Evolutionary conservation across 2,888 invertebrate genomes (phyloP).

Genomic region (Nomada ruficornis): DNA sequence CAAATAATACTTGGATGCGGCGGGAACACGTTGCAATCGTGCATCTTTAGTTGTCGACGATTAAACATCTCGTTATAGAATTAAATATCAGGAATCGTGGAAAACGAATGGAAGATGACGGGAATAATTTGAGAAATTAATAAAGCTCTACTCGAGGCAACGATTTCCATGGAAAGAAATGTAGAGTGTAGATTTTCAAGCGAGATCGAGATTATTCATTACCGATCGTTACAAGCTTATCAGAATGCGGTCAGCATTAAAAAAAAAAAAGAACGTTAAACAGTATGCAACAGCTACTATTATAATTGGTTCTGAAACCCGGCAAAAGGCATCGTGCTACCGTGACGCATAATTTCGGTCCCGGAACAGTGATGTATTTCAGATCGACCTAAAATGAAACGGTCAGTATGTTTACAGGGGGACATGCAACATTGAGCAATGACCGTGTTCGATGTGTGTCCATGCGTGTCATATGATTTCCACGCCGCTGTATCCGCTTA

Average conservation of each 20-base stretch:
- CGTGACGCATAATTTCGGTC: neutral
- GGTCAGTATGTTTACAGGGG: conserved; percentile 46
- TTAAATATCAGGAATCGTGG: neutral
- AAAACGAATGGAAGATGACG: too few species aligned
- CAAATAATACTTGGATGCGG: conserved; percentile 39
- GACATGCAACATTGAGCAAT: conserved; percentile 76
- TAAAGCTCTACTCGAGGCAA: too few species aligned
- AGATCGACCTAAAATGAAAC: conserved; percentile 27
- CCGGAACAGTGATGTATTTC: too few species aligned
- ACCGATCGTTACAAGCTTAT: neutral
- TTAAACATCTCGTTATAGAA: neutral
- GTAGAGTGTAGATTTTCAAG: neutral
- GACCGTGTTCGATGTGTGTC: conserved; percentile 74
- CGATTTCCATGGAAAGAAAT: too few species aligned
- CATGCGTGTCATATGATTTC: conserved; percentile 76
- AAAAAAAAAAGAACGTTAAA: neutral
- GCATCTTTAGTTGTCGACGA: neutral
- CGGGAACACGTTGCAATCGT: neutral
- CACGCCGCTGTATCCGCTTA: conserved; percentile 54
- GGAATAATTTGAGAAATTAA: too few species aligned
- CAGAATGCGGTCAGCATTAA: neutral
- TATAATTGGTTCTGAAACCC: neutral
- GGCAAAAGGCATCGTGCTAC: neutral
- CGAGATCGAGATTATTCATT: neutral
- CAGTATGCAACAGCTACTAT: neutral